Conservation (phyloP, 2,888 invertebrate genomes). For the Xanthia togata region DNA sequence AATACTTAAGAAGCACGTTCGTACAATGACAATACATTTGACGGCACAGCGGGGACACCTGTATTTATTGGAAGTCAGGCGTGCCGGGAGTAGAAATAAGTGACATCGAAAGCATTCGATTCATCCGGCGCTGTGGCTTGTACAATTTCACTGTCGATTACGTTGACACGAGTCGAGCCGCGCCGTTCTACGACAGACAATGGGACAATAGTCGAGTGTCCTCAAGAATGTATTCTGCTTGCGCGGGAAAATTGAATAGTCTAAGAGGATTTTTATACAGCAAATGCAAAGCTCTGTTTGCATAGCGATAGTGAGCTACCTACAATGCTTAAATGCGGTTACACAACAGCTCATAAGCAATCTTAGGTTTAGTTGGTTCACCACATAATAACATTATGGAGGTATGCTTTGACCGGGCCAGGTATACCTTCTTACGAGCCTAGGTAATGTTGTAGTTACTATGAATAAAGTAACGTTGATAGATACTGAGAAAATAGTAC, state of each 20-base stretch:
- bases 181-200: conserved; percentile 38
- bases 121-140: conserved; percentile 37
- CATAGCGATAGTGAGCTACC: background rate
- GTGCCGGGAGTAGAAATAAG: conserved; percentile 48
- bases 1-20: conserved; percentile 40
- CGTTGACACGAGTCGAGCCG: conserved; percentile 45
- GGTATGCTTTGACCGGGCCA: background rate
- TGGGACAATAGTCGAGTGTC: conserved; percentile 38
- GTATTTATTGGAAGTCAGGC: conserved; percentile 47
- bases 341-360: conserved; percentile 1
- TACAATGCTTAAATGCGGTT: background rate
- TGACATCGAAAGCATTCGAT: conserved; percentile 45
- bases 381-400: conserved; percentile 6
- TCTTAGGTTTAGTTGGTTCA: background rate
- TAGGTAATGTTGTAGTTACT: conserved; percentile 10
- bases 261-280: conserved; percentile 8
- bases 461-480: conserved; percentile 29
- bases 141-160: conserved; percentile 68
- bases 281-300: conserved; percentile 12
- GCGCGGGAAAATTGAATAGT: conserved; percentile 32
- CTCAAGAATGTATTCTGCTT: conserved; percentile 38
- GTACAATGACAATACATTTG: conserved; percentile 37
- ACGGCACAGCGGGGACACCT: conserved; percentile 41
- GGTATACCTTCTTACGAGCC: background rate
- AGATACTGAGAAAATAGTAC: conserved; percentile 8